Conservation (phyloP, 1,140 invertebrate genomes). For the Trichonephila inaurata region DNA sequence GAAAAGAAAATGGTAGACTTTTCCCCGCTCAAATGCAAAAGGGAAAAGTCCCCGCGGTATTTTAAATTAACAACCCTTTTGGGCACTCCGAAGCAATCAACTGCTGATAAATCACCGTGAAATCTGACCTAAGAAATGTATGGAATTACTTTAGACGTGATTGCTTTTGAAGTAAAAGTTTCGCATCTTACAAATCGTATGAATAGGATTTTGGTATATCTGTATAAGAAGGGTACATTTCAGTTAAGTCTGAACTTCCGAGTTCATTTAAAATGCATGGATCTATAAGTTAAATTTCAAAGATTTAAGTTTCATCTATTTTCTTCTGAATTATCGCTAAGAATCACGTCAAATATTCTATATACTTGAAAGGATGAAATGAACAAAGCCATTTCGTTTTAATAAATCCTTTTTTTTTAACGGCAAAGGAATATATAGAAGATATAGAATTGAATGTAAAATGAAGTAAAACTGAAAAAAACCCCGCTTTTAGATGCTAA, state of each 20-base stretch:
- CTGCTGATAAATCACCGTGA: slow-evolving; percentile 29
- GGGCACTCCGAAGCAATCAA: neutral
- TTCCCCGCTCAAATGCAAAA: neutral
- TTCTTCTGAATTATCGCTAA: neutral
- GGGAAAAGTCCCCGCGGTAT: neutral
- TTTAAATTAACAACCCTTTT: slow-evolving; percentile 6
- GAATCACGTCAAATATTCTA: neutral
- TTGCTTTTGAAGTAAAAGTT: slow-evolving; percentile 20
- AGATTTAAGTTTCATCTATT: neutral
- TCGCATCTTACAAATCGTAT: neutral
- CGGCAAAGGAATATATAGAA: neutral
- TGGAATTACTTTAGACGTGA: neutral
- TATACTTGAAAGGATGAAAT: neutral
- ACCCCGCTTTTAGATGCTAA: too few relatives aligned
- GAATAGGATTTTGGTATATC: neutral
- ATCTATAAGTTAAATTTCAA: neutral
- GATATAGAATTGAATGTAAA: neutral
- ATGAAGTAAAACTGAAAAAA: neutral
- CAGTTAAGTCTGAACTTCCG: neutral
- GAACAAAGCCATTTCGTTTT: neutral
- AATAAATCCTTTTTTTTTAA: neutral
- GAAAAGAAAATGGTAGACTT: neutral
- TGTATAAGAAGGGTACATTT: neutral
- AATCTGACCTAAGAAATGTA: slow-evolving; percentile 22
- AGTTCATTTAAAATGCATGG: slow-evolving; percentile 6